Evolutionary conservation across 2,888 invertebrate species (phyloP), one percentile per base, ranked within the genome.

Genomic region (Clusia tigrina): DNA sequence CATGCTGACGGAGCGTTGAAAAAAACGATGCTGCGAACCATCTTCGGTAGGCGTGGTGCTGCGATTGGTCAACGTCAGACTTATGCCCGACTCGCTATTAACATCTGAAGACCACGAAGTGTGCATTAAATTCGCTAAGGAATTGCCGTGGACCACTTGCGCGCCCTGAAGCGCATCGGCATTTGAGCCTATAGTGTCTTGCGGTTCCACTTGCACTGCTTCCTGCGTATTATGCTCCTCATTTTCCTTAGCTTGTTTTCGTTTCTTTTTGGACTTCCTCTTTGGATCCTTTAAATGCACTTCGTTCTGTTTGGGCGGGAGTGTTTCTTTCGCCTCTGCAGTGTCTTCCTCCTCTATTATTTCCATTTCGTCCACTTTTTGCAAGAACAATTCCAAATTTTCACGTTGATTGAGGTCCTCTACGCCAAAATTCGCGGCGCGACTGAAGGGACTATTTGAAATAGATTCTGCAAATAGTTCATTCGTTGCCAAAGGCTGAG

Each of bases 271-370:
- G 9, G 52, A 6, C 9, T 10, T 37, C n/a, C n/a, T n/a, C 63
- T 66, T 24, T 52, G 57, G 52, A 20, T 5, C 6, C 15, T 48
- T 22, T 48, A 22, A 48, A 2, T 6, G 15, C 42, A 42, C 10
- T 3, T 18, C 48, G 20, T 3, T 26, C 6, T 15, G 25, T 2
- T 6, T 26, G 10, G 23, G 5, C n/a, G 23, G 15, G 23, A 25
- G 25, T 0, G 18, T 53, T 9, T 37, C 59, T 25, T 25, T 62
- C 1, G 58, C 26, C 6, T 64, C 48, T 23, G 65, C 82, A 20
- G 86, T 85, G 75, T 86, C 64, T 74, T 82, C 68, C 84, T 87
- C 81, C 1, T 57, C 66, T 15, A 70, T 85, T 77, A 76, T 74
- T 15, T 70, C 84, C 85, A 80, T 78, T 79, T 79, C 85, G 76